phyloP scores from a whole-genome alignment of 2,888 invertebrate genomes.

The Danaus chrysippus region DNA sequence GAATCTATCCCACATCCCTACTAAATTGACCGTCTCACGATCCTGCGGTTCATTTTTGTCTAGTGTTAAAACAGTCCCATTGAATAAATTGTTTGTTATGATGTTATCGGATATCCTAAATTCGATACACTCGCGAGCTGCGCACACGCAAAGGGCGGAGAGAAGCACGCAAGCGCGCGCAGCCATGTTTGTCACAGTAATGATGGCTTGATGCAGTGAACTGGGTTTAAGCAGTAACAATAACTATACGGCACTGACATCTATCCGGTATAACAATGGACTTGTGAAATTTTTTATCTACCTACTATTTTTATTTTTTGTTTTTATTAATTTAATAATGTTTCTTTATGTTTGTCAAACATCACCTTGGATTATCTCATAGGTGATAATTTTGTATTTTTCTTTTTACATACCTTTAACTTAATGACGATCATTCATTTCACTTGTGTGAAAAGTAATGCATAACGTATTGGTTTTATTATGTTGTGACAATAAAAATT shows the following conservation, averaged over 20 bases:
- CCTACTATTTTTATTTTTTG: conserved; percentile 5
- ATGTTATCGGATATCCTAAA: conserved; percentile 58
- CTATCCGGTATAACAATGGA: conserved; percentile 33
- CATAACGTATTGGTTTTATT: too few species aligned
- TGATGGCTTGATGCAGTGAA: conserved; percentile 46
- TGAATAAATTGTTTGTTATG: conserved; percentile 53
- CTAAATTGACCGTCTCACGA: conserved; percentile 51
- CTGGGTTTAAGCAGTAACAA: conserved; percentile 35
- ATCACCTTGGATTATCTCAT: conserved; percentile 4
- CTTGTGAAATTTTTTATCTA: conserved; percentile 31
- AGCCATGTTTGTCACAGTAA: conserved; percentile 61
- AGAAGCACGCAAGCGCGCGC: conserved; percentile 66
- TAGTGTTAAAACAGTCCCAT: conserved; percentile 57
- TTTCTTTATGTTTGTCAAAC: not conserved
- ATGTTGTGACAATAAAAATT: too few species aligned
- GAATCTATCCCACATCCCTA: conserved; percentile 63
- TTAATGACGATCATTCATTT: too few species aligned
- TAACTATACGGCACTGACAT: conserved; percentile 39
- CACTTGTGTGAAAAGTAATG: too few species aligned
- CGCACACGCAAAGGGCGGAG: conserved; percentile 43
- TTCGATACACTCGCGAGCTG: conserved; percentile 65
- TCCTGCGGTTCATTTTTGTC: conserved; percentile 52
- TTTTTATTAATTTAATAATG: conserved; percentile 11
- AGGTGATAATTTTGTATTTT: too few species aligned
- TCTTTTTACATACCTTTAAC: too few species aligned